Evolutionary conservation across 2,797 vertebrate genomes (phyloP).

Genomic region (Sphenopsis melanotis): DNA sequence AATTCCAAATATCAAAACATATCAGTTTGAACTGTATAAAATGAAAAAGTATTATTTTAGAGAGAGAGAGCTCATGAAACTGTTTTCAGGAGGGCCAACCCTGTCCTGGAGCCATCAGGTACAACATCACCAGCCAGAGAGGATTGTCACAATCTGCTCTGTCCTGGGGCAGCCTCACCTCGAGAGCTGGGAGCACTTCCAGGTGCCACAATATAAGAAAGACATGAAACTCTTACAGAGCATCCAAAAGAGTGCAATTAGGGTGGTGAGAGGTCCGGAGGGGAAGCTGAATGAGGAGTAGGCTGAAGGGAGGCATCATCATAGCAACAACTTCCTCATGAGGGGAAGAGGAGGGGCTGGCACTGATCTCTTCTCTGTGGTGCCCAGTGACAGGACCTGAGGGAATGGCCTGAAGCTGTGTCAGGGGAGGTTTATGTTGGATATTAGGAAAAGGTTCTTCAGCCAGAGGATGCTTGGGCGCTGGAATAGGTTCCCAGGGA

Average conservation of each 20-base stretch:
- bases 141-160: not conserved
- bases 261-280: not conserved
- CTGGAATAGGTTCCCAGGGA: not conserved
- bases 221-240: not conserved
- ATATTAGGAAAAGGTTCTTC: not conserved
- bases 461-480: not conserved
- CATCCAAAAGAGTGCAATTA: not conserved
- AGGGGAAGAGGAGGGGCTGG: not conserved
- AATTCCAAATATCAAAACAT: not conserved
- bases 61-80: not conserved
- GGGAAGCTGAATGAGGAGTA: rapidly evolving
- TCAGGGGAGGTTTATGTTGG: too few relatives aligned
- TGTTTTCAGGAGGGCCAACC: not conserved
- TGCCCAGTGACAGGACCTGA: not conserved
- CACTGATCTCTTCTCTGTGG: too few relatives aligned
- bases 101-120: rapidly evolving
- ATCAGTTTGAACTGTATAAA: not conserved
- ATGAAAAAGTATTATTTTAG: not conserved
- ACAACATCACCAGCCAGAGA: rapidly evolving
- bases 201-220: not conserved
- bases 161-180: rapidly evolving
- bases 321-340: not conserved
- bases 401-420: not conserved
- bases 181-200: rapidly evolving
- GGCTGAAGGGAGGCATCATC: rapidly evolving